Evolutionary conservation across 2,113 vertebrate species (phyloP).

Genomic region (Zapus hudsonius): DNA sequence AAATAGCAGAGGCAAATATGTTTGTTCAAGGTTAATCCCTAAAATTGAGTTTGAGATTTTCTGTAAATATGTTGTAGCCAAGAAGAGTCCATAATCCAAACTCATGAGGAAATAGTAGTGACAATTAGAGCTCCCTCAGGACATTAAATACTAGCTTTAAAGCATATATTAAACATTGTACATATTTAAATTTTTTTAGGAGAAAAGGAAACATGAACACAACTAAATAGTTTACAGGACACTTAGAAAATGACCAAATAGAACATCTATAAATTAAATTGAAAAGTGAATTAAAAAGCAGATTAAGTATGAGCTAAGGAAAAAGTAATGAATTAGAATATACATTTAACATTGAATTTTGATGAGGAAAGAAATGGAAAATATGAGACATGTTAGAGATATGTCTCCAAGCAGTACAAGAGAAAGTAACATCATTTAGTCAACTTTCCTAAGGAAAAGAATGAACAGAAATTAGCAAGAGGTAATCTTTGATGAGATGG

Average conservation of each 20-base stretch:
- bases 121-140: neutral
- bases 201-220: neutral
- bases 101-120: neutral
- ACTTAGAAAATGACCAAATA: neutral
- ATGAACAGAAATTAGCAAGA: neutral
- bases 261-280: too few relatives aligned
- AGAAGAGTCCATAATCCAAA: neutral
- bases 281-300: neutral
- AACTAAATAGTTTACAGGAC: neutral
- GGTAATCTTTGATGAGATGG: too few relatives aligned
- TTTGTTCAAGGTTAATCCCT: neutral
- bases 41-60: neutral
- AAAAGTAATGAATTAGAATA: slow-evolving; percentile 7
- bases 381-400: neutral
- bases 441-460: neutral
- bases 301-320: neutral
- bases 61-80: neutral
- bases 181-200: neutral
- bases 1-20: neutral
- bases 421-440: too few relatives aligned
- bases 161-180: neutral
- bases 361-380: too few relatives aligned
- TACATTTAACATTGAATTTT: too few relatives aligned
- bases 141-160: neutral
- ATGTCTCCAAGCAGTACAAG: too few relatives aligned